Conservation (phyloP, 2,797 vertebrate species). For the Sebastes flavidus region DNA sequence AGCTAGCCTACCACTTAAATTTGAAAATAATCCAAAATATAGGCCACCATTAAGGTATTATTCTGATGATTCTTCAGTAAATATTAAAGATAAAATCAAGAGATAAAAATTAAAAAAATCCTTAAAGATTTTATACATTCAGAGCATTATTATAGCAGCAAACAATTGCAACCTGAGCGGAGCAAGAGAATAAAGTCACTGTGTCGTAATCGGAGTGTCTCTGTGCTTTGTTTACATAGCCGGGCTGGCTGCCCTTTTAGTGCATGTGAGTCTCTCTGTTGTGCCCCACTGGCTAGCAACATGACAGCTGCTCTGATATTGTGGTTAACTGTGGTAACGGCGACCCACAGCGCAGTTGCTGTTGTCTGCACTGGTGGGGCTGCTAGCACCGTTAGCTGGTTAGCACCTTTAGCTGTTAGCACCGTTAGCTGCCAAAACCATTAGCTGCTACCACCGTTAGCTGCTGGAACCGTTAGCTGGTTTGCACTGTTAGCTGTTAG, state of each 20-base stretch:
- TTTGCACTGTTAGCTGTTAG: too few species aligned
- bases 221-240: background rate
- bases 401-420: rapidly evolving
- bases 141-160: too few species aligned
- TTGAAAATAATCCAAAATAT: too few species aligned
- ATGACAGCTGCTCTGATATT: too few species aligned
- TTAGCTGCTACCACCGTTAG: too few species aligned
- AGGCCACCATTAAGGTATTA: too few species aligned
- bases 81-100: background rate
- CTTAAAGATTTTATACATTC: background rate
- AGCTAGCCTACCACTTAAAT: background rate
- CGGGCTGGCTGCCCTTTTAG: background rate
- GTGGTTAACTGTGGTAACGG: background rate
- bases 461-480: too few species aligned
- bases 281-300: too few species aligned
- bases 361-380: background rate
- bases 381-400: too few species aligned
- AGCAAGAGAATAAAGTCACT: too few species aligned
- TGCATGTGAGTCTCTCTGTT: background rate
- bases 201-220: background rate
- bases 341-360: background rate
- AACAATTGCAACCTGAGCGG: too few species aligned
- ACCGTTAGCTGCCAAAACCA: too few species aligned
- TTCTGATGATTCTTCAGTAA: background rate
- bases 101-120: background rate